Conservation (phyloP, 2,888 invertebrate species). For the Eurois occulta region DNA sequence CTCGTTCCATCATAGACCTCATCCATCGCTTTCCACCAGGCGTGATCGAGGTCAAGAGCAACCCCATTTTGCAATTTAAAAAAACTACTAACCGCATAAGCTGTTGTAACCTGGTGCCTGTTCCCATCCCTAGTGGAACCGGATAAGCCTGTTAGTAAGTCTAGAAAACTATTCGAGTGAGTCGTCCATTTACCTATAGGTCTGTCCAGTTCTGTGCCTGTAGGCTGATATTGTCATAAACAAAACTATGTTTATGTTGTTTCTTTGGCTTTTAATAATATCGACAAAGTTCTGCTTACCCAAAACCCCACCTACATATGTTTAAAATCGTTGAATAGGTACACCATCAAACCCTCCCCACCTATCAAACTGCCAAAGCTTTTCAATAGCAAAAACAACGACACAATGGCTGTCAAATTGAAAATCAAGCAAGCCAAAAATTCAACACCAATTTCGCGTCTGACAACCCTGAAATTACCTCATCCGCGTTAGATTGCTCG, state of each 20-base stretch:
- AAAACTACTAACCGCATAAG: no score
- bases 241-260: neutral
- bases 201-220: no score
- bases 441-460: slow-evolving; percentile 47
- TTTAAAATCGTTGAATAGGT: neutral
- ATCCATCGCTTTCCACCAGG: no score
- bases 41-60: no score
- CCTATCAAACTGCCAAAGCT: slow-evolving; percentile 15
- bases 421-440: slow-evolving; percentile 54
- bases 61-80: no score
- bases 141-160: neutral
- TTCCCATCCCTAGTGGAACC: no score
- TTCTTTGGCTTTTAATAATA: neutral
- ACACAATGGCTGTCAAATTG: slow-evolving; percentile 55
- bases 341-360: neutral
- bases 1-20: no score
- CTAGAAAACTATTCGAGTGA: neutral
- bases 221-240: neutral
- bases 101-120: accelerated
- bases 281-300: no score
- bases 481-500: slow-evolving; percentile 68
- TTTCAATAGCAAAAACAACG: slow-evolving; percentile 33
- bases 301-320: neutral
- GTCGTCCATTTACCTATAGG: neutral
- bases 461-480: slow-evolving; percentile 66